These are phyloP conservation scores for Pararge aegeria DNA, from an alignment of 1,140 invertebrate species.

Conservation along the genomic window DNA sequence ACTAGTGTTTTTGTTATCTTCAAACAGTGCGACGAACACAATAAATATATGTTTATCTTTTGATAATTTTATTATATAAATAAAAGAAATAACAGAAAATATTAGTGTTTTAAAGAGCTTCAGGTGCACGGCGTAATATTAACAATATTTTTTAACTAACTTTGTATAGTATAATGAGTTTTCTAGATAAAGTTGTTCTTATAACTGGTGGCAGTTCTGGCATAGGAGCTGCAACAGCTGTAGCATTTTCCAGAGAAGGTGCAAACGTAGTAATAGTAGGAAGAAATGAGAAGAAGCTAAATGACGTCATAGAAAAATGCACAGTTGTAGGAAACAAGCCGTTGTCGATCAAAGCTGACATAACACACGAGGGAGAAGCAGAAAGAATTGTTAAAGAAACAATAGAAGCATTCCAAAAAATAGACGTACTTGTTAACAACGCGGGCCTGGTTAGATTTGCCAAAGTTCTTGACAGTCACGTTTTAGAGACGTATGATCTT, in stretches of 20 bases:
- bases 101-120: too few species aligned
- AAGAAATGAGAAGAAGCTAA: slow-evolving; percentile 81
- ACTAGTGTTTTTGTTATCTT: too few species aligned
- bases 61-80: too few species aligned
- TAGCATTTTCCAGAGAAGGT: slow-evolving; percentile 86
- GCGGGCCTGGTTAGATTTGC: slow-evolving; percentile 15
- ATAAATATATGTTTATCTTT: too few species aligned
- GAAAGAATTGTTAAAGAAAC: slow-evolving; percentile 81
- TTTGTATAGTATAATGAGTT: slow-evolving; percentile 26
- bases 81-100: too few species aligned
- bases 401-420: slow-evolving; percentile 79
- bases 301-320: slow-evolving; percentile 81
- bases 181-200: slow-evolving; percentile 47
- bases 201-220: slow-evolving; percentile 91
- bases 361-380: slow-evolving; percentile 82
- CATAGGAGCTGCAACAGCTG: slow-evolving; percentile 88
- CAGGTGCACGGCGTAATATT: neutral
- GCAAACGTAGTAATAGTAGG: slow-evolving; percentile 86
- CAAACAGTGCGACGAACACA: too few species aligned
- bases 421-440: slow-evolving; percentile 27
- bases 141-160: neutral
- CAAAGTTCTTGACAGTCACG: neutral
- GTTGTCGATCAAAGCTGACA: slow-evolving; percentile 80
- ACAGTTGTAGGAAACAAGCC: slow-evolving; percentile 66
- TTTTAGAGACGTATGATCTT: slow-evolving; percentile 16